These are phyloP conservation scores for Gnatocerus cornutus DNA, from an alignment of 2,888 invertebrate genomes.

Conservation along the genomic window DNA sequence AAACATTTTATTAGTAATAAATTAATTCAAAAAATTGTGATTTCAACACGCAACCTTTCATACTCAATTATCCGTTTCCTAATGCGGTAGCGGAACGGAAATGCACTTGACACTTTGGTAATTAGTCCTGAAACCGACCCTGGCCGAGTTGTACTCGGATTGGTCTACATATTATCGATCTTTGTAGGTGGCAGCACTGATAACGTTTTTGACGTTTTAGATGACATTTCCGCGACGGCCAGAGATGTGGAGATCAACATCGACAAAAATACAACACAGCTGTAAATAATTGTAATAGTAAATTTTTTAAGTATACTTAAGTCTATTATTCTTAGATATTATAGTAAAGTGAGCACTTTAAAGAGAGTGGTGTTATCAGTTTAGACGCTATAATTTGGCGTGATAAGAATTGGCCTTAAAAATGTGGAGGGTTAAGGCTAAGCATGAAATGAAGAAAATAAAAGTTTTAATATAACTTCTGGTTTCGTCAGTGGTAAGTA, in stretches of 20 bases:
- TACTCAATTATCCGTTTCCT: constrained; percentile 25
- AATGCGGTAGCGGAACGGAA: constrained; percentile 39
- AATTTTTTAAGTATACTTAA: not conserved
- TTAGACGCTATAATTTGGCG: not conserved
- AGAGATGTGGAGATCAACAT: constrained; percentile 22
- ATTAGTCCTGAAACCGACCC: constrained; percentile 37
- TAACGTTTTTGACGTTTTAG: constrained; percentile 32
- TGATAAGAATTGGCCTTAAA: constrained; percentile 12
- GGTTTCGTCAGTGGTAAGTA: not conserved
- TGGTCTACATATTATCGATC: constrained; percentile 22
- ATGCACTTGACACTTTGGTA: constrained; percentile 41
- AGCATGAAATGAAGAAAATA: not conserved
- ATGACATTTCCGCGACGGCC: not conserved
- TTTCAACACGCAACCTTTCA: constrained; percentile 32
- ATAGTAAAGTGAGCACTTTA: not conserved
- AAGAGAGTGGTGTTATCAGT: not conserved
- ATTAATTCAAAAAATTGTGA: constrained; percentile 1
- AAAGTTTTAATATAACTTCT: not conserved
- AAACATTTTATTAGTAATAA: no score
- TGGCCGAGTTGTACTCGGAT: constrained; percentile 21
- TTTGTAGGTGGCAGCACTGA: constrained; percentile 19
- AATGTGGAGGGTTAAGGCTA: constrained; percentile 19
- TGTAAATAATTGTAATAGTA: constrained; percentile 14
- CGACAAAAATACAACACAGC: constrained; percentile 20
- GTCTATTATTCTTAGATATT: not conserved